Evolutionary conservation across 2,113 vertebrate species (phyloP).

Genomic region (Malurus melanocephalus): DNA sequence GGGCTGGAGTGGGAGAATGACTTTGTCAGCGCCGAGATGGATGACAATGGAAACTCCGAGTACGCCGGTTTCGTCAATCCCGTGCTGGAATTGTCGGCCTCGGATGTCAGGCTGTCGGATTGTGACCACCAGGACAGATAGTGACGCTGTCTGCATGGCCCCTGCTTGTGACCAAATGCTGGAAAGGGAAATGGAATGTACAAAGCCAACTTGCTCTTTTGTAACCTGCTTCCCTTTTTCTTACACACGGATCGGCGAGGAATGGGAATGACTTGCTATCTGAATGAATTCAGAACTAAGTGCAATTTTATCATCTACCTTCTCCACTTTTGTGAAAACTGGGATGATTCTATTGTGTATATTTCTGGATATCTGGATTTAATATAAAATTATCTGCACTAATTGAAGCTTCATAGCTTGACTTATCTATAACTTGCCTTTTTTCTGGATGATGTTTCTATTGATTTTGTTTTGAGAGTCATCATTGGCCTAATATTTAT

Average conservation of each 20-base stretch:
- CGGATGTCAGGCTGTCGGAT: slow-evolving; percentile 52
- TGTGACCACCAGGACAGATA: slow-evolving; percentile 80
- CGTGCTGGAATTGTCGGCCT: slow-evolving; percentile 79
- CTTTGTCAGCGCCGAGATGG: slow-evolving; percentile 87
- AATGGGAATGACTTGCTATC: background rate
- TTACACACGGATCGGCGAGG: background rate
- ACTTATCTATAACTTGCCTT: slow-evolving; percentile 1
- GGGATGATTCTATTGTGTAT: slow-evolving; percentile 46
- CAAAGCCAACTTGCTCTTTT: background rate
- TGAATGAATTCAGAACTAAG: slow-evolving; percentile 67
- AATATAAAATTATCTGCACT: slow-evolving; percentile 54
- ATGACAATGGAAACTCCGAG: slow-evolving; percentile 85
- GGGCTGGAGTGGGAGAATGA: slow-evolving; percentile 97
- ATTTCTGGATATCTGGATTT: slow-evolving; percentile 50
- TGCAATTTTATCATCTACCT: slow-evolving; percentile 76
- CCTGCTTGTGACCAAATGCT: slow-evolving; percentile 19
- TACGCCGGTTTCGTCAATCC: slow-evolving; percentile 93
- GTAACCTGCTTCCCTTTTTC: background rate
- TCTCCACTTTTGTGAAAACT: slow-evolving; percentile 56
- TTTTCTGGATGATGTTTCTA: slow-evolving; percentile 8
- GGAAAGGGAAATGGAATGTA: slow-evolving; percentile 23
- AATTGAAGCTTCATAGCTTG: slow-evolving; percentile 46
- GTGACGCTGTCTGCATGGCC: background rate
- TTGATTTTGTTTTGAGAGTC: slow-evolving; percentile 22
- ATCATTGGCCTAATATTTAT: background rate